Conservation (phyloP, 1,140 invertebrate genomes). For the Conopomorpha cramerella region DNA sequence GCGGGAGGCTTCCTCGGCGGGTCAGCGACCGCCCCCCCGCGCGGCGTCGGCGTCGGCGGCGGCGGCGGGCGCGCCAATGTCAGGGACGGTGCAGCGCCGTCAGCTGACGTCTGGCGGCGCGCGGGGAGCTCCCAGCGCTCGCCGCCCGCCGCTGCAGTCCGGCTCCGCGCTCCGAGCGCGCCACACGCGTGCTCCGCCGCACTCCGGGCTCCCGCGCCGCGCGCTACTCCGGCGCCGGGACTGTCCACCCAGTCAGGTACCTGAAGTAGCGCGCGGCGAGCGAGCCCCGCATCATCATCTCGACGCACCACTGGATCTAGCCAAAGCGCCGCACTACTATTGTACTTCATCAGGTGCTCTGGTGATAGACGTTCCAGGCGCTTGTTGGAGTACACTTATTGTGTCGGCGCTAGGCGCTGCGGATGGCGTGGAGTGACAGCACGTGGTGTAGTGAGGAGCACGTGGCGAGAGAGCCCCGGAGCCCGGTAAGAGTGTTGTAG, state of each 20-base stretch:
- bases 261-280: constrained; percentile 95
- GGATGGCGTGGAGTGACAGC: constrained; percentile 6
- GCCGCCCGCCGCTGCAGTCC: constrained; percentile 36
- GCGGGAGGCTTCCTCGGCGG: constrained; percentile 53
- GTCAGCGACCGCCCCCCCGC: constrained; percentile 39
- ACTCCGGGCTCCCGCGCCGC: constrained; percentile 34
- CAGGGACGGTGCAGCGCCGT: constrained; percentile 55
- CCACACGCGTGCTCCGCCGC: constrained; percentile 18
- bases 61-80: constrained; percentile 46
- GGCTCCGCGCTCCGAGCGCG: constrained; percentile 22
- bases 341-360: constrained; percentile 99
- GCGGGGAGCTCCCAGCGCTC: constrained; percentile 31
- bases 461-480: constrained; percentile 20
- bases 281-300: constrained; percentile 21
- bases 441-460: constrained; percentile 7
- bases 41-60: too few relatives aligned
- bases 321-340: constrained; percentile 80
- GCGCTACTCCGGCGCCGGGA: constrained; percentile 51
- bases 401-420: constrained; percentile 60
- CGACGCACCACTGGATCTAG: constrained; percentile 5
- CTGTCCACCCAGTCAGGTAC: constrained; percentile 87
- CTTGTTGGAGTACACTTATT: constrained; percentile 94
- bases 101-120: constrained; percentile 55
- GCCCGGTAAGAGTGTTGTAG: too few relatives aligned
- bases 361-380: constrained; percentile 86